phyloP scores from a whole-genome alignment of 2,888 invertebrate species.

The Lottia gigantea region DNA sequence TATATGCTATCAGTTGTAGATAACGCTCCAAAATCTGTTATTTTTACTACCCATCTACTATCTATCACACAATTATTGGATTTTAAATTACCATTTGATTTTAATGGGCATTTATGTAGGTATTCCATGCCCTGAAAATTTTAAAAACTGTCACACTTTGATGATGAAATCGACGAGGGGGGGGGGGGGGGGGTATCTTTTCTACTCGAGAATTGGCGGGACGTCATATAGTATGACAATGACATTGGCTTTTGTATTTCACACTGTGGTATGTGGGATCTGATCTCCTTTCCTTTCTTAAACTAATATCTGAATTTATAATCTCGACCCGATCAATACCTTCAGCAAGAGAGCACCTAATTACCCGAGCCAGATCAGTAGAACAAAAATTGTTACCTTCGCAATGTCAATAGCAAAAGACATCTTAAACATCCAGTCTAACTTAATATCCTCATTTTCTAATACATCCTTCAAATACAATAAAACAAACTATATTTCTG shows the following conservation, averaged over 20 bases:
- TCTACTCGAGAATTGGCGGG: too few species aligned
- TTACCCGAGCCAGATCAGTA: too few species aligned
- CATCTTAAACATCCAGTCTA: conserved; percentile 57
- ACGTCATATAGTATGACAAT: too few species aligned
- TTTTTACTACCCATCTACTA: conserved; percentile 85
- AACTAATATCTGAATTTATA: too few species aligned
- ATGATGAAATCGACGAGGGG: too few species aligned
- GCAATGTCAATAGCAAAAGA: conserved; percentile 59
- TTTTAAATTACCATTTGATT: conserved; percentile 82
- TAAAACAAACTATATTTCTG: too few species aligned
- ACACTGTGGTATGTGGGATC: too few species aligned
- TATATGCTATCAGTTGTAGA: conserved; percentile 15
- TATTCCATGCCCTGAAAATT: conserved; percentile 52
- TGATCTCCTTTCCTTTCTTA: too few species aligned
- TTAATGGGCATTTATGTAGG: conserved; percentile 49
- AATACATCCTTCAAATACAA: conserved; percentile 53
- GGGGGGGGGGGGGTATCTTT: too few species aligned
- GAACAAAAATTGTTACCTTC: conserved; percentile 35
- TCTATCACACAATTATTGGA: conserved; percentile 89
- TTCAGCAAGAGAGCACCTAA: too few species aligned
- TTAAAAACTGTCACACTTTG: neutral
- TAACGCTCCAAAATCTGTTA: conserved; percentile 69
- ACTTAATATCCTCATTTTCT: conserved; percentile 56
- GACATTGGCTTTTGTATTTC: too few species aligned
- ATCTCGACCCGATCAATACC: too few species aligned